Evolutionary conservation across 1,140 invertebrate species (phyloP), one percentile per base, ranked within the genome.

Genomic region (Hypothenemus hampei): DNA sequence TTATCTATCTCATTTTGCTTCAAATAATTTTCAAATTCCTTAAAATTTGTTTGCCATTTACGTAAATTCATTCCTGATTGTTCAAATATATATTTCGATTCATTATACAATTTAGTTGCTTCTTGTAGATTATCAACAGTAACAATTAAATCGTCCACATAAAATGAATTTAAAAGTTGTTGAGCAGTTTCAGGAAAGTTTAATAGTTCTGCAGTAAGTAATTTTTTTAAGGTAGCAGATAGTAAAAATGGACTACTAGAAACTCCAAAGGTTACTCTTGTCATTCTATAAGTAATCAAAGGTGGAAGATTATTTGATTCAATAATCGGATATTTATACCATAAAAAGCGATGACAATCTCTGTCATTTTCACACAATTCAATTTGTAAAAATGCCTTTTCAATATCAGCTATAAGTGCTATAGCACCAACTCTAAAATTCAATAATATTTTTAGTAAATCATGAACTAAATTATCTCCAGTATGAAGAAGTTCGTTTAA

Each of bases 331-430:
- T n/a, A n/a, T n/a, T n/a, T n/a, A n/a, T n/a, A n/a, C 70, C 72
- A 74, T 3, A 73, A 36, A 52, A 73, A 73, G n/a, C 65, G 40
- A 0, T 72, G 20, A 53, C 57, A 63, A 36, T 72, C 60, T 19
- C 71, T 22, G 45, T 75, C 67, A 4, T 54, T 29, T 20, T 48
- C 18, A 37, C 21, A 3, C 16, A 69, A 16, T 8, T 19, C 35
- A n/a, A 77, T 71, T 54, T 72, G 67, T 8, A 72, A 53, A 64
- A 76, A 77, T 0, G 69, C 73, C 61, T 57, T 13, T 52, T 44
- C n/a, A 31, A 77, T 73, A 48, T 76, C 73, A 2, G 71, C 61
- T 4, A 67, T 65, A 0, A 75, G 61, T 16, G 63, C 73, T 49
- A 66, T 65, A 29, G 50, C 63, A 24, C 63, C 59, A 44, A 15